Base-by-base conservation (phyloP, 2,113 vertebrate genomes). In the Petrocephalus zakoni region DNA sequence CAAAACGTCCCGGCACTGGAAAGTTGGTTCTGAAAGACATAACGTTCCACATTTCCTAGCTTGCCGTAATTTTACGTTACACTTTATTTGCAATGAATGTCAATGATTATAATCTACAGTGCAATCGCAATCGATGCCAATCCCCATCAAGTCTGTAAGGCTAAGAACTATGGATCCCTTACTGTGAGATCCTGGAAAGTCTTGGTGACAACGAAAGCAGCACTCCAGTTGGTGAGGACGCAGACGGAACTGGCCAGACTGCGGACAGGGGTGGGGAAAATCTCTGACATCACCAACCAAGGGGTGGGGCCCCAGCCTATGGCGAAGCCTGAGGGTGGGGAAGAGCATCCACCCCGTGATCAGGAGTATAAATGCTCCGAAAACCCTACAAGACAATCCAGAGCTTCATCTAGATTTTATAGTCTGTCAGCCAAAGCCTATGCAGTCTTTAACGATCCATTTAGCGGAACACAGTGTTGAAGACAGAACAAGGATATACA, bases 221-320 rank as follows among this genome's bases (percentile, higher is more conserved):
- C 96, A 89, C 92, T 85, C 96, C 97, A 98, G 94, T 97, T 98
- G 25, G 94, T 96, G 87, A 98, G 94, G 85, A 99, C 96, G 1
- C 96, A 97, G 8, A 91, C 56, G 0, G 96, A 95, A 0, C 97
- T 97, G 2, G 93, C 95, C 10, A 96, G 3, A 0, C 97, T 97
- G 83, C 96, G 94, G 1, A 90, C 94, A 21, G 95, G 95, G 2
- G 96, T 92, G 0, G 97, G 97, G 91, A 98, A 97, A 89, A 99
- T 96, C 94, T 98, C 97, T 0, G 96, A 96, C 96, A 98, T 96
- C 91, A 98, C 91, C 61, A 99, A 94, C 97, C 97, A 97, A 0
- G 97, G 97, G 90, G 96, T 95, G 10, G 97, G 97, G 29, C 97
- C 97, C 97, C 96, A 98, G 19, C 96, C 97, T 56, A 97, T 84